Conservation (phyloP, 1,140 invertebrate genomes). For the Cydia fagiglandana region DNA sequence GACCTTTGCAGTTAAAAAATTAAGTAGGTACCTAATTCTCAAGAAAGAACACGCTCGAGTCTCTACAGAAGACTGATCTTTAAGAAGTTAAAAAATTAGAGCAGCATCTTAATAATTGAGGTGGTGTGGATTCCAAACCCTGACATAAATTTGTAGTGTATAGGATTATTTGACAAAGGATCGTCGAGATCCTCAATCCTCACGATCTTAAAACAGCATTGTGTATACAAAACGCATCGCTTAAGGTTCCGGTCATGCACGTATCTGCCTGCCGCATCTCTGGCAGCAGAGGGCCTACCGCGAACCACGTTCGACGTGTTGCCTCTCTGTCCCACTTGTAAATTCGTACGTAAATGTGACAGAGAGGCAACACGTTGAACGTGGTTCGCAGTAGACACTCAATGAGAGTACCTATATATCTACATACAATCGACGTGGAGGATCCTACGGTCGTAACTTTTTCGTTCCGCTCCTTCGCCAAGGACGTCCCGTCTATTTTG, state of each 20-base stretch:
- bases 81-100: no score
- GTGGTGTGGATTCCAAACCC: no score
- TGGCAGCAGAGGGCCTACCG: background rate
- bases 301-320: no score
- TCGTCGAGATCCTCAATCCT: background rate
- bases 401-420: background rate
- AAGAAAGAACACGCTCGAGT: no score
- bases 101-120: no score
- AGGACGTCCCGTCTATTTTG: slow-evolving; percentile 30
- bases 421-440: background rate
- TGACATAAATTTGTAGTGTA: background rate
- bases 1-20: no score
- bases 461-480: slow-evolving; percentile 27
- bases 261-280: background rate
- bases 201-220: background rate
- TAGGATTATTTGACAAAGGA: background rate
- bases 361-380: no score
- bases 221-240: slow-evolving; percentile 9
- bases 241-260: slow-evolving; percentile 6
- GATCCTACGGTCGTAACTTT: slow-evolving; percentile 18
- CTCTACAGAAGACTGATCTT: no score
- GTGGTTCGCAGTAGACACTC: no score
- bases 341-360: no score
- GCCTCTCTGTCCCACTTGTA: no score
- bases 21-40: no score